Evolutionary conservation across 2,113 vertebrate species (phyloP), one percentile per base, ranked within the genome.

Genomic region (Semnornis frantzii): DNA sequence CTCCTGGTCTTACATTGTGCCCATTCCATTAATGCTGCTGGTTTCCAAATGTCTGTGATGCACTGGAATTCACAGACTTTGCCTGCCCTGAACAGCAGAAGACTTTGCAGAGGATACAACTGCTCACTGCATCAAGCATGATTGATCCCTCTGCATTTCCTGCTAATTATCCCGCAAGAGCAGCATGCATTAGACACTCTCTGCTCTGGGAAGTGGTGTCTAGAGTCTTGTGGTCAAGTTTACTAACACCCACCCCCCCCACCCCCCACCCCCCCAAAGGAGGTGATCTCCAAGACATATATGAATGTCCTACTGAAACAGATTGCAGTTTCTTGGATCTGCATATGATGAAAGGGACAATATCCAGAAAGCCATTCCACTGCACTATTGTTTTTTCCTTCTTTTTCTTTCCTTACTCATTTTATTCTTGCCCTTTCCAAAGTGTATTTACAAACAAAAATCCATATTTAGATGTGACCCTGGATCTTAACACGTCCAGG

Each of bases 131-230:
- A 81, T 91, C 78, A 87, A 85, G 74, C 59, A 70, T 66, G 84
- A 96, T 82, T 92, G 95, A 94, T 91, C 75, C 58, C 69, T 85
- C 91, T 80, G 71, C 84, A 91, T 92, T 95, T 95, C 78, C 94
- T 92, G 75, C 76, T 80, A 95, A 94, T 91, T 93, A 89, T 23
- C 44, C 54, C 87, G 82, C 28, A 85, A 77, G 91, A 94, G 77
- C 46, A 82, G 65, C 1, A 23, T 74, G 85, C 92, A 91, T 91
- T 92, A 96, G 90, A 88, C 85, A 85, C 80, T 90, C 78, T 71
- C 79, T 72, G 54, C 92, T 71, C 70, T 54, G 3, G 2, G 54
- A 85, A 95, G 60, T 13, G 93, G 90, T 17, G 57, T 30, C 73
- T 44, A 50, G 82, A 52, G 87, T 93, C 76, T 34, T 90, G 90